Conservation (phyloP, 2,113 vertebrate genomes). For the Cryptotis parvus region DNA sequence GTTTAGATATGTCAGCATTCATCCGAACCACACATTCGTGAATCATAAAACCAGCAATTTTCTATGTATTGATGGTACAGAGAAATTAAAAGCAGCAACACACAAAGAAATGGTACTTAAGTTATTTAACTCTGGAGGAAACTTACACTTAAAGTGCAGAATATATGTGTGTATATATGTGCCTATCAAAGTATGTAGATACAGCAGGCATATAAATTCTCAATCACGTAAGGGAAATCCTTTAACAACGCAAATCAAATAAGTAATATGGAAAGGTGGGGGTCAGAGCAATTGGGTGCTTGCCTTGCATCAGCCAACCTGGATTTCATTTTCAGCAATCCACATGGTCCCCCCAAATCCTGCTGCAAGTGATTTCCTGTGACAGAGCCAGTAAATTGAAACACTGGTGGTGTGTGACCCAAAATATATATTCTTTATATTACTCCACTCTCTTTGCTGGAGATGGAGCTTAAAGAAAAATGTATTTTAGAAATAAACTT, state of each 20-base stretch:
- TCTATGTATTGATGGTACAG: background rate
- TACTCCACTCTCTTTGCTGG: background rate
- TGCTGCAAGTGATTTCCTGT: too few species aligned
- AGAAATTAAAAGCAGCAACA: background rate
- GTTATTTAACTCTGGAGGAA: too few species aligned
- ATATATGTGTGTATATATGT: background rate
- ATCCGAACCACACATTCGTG: constrained; percentile 2
- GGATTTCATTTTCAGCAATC: too few species aligned
- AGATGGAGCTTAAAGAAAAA: background rate
- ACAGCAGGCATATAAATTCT: background rate
- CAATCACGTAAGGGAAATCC: background rate
- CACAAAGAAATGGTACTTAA: background rate
- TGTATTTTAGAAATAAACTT: background rate
- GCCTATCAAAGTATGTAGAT: too few species aligned
- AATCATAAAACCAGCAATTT: background rate
- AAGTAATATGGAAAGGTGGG: background rate
- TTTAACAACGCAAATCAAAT: background rate
- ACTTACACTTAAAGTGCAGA: background rate
- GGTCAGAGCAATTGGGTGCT: background rate
- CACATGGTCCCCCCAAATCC: too few species aligned
- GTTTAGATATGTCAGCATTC: constrained; percentile 9
- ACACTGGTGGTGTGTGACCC: too few species aligned
- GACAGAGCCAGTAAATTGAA: too few species aligned
- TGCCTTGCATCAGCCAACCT: too few species aligned
- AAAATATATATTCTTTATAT: too few species aligned